A percentile compares a stretch with the other conserved stretches of the same genome.
These are phyloP conservation scores for Coregonus clupeaformis DNA, from an alignment of 2,113 vertebrate species.

Conservation along the genomic window DNA sequence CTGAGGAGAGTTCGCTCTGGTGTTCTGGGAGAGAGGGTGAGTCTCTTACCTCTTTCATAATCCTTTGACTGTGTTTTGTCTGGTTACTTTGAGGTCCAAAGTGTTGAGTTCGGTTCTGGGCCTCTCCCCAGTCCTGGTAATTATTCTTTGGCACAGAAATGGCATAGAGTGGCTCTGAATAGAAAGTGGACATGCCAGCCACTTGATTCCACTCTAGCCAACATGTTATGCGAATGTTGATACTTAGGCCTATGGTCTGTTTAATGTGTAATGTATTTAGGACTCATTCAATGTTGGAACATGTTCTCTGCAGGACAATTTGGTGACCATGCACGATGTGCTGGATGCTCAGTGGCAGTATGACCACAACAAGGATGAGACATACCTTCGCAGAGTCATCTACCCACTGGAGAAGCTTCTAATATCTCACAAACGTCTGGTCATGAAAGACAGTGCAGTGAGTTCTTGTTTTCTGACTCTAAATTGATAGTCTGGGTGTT, in stretches of 20 bases:
- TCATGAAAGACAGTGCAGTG: constrained; percentile 97
- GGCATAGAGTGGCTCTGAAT: constrained; percentile 47
- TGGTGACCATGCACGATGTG: constrained; percentile 98
- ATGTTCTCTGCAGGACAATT: constrained; percentile 78
- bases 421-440: constrained; percentile 86
- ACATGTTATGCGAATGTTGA: constrained; percentile 18
- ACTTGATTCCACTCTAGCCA: constrained; percentile 11
- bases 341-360: constrained; percentile 97
- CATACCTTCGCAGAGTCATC: constrained; percentile 88
- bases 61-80: background rate
- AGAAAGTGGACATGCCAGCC: background rate
- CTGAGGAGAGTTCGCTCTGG: constrained; percentile 91
- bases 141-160: constrained; percentile 86
- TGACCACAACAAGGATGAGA: constrained; percentile 94
- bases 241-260: background rate
- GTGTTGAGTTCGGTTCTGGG: constrained; percentile 91
- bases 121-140: constrained; percentile 80
- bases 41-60: background rate
- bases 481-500: background rate
- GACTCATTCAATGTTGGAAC: background rate
- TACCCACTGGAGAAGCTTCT: constrained; percentile 93
- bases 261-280: background rate
- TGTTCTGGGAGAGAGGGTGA: constrained; percentile 90
- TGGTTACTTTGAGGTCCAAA: constrained; percentile 66
- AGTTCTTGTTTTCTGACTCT: constrained; percentile 40